phyloP scores from a whole-genome alignment of 2,113 vertebrate species.

The Nerophis lumbriciformis region DNA sequence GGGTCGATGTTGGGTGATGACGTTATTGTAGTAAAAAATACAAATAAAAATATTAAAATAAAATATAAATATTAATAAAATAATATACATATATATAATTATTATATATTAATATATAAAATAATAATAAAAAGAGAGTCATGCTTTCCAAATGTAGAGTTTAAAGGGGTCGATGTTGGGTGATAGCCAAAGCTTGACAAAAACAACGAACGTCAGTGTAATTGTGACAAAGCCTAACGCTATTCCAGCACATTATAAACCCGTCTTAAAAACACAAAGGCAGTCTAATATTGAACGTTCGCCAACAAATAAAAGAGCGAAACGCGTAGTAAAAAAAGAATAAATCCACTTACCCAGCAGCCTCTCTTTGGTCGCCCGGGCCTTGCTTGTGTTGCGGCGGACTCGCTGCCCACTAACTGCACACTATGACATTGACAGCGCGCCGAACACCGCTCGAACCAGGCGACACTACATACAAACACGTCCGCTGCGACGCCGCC shows the following conservation, averaged over 20 bases:
- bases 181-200: neutral
- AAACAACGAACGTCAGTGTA: neutral
- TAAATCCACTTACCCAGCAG: conserved; percentile 51
- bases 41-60: too few relatives aligned
- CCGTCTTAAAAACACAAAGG: neutral
- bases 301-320: neutral
- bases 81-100: too few relatives aligned
- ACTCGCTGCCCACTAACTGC: conserved; percentile 21
- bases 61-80: too few relatives aligned
- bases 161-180: neutral
- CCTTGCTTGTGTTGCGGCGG: conserved; percentile 39
- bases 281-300: too few relatives aligned
- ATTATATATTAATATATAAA: neutral
- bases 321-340: conserved; percentile 5
- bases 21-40: too few relatives aligned
- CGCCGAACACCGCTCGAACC: conserved; percentile 19
- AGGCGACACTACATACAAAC: neutral
- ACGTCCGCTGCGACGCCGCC: conserved; percentile 32
- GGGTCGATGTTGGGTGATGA: too few relatives aligned
- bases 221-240: neutral
- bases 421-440: conserved; percentile 52
- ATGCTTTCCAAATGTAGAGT: neutral
- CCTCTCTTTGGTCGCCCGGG: conserved; percentile 43
- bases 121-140: neutral
- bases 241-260: neutral